Percentiles rank a stretch among this genome's conserved stretches.
Evolutionary conservation across 2,113 vertebrate genomes (phyloP).

Genomic region (Austrofundulus limnaeus): DNA sequence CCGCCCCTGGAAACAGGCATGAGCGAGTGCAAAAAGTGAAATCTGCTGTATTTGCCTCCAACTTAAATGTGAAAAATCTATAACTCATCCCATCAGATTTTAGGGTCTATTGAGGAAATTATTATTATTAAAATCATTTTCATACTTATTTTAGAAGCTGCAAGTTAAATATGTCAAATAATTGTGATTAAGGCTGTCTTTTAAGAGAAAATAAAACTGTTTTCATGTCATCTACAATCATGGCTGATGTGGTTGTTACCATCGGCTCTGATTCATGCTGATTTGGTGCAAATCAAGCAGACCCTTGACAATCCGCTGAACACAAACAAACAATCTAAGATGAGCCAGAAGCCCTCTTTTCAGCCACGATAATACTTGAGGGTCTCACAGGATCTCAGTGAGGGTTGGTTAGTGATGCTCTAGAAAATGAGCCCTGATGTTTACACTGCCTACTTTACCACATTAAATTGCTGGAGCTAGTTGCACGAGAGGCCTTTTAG

Average conservation of each 20-base stretch:
- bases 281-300: conserved; percentile 62
- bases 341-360: conserved; percentile 43
- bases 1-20: too few relatives aligned
- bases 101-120: too few relatives aligned
- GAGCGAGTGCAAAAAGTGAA: too few relatives aligned
- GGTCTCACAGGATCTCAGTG: conserved; percentile 37
- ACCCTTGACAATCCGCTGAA: conserved; percentile 51
- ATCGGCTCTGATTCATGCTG: conserved; percentile 41
- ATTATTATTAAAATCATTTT: too few relatives aligned
- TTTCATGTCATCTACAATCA: conserved; percentile 26
- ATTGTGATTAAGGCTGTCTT: not conserved
- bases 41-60: too few relatives aligned
- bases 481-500: conserved; percentile 56
- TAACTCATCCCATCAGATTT: too few relatives aligned
- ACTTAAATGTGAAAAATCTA: too few relatives aligned
- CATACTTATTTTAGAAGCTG: too few relatives aligned
- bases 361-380: conserved; percentile 41
- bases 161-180: not conserved
- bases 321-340: conserved; percentile 65
- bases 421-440: conserved; percentile 66
- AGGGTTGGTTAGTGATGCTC: conserved; percentile 48
- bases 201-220: conserved; percentile 27
- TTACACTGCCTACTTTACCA: conserved; percentile 66
- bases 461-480: conserved; percentile 54
- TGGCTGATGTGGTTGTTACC: conserved; percentile 26